Evolutionary conservation across 2,888 invertebrate genomes (phyloP).

Genomic region (Xiphydria camelus): DNA sequence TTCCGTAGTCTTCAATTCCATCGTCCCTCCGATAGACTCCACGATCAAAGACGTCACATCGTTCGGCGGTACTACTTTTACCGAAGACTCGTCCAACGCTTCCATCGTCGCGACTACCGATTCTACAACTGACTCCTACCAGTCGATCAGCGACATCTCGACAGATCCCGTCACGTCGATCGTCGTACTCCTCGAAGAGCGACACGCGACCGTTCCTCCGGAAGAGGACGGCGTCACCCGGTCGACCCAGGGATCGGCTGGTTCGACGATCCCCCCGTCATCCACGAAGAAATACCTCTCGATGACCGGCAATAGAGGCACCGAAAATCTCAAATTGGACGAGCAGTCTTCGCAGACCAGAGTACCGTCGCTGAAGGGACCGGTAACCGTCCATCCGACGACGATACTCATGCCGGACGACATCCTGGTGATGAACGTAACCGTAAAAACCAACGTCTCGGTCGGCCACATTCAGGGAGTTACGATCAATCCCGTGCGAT

Average conservation of each 20-base stretch:
- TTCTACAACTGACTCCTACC: background rate
- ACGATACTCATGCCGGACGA: conserved; percentile 58
- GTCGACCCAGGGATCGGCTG: background rate
- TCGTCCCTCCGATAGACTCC: conserved; percentile 10
- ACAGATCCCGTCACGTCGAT: no score
- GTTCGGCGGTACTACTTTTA: conserved; percentile 20
- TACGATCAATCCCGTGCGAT: conserved; percentile 54
- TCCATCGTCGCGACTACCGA: background rate
- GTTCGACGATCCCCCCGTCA: conserved; percentile 8
- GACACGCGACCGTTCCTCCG: background rate
- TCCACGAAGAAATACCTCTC: conserved; percentile 3
- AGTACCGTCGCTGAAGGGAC: conserved; percentile 25
- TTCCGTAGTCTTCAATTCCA: conserved; percentile 17
- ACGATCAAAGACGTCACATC: conserved; percentile 16
- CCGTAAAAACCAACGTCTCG: conserved; percentile 57
- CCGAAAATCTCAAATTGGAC: background rate
- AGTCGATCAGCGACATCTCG: no score
- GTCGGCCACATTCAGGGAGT: conserved; percentile 59
- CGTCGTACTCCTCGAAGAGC: no score
- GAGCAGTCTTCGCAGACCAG: background rate
- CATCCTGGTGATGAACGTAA: conserved; percentile 63
- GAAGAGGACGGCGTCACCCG: conserved; percentile 6
- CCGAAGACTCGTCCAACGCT: conserved; percentile 4
- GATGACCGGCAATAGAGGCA: background rate
- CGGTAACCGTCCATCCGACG: conserved; percentile 35